Base-by-base conservation (phyloP, 2,113 vertebrate genomes). In the Oncorhynchus mykiss region DNA sequence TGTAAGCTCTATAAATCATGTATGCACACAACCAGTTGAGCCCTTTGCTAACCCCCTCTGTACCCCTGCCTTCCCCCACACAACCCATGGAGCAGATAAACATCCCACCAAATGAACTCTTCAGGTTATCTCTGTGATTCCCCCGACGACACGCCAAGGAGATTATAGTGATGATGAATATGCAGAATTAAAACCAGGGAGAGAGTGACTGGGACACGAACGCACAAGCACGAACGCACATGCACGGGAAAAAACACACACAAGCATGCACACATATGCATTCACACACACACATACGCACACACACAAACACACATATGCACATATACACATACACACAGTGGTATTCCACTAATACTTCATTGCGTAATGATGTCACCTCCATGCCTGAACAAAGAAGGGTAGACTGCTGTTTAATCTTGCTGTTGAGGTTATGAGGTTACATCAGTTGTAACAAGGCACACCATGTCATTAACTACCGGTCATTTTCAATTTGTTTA, bases 1-100 rank as follows among this genome's bases (percentile, higher is more conserved):
- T 79, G 24, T 89, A 92, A 90, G 84, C 83, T 74, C 68, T 79
- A 89, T 92, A 89, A 93, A 92, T 93, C 91, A 93, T 93, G 91
- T 89, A 91, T 91, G 90, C 87, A 82, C 88, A 92, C 91, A 90
- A 70, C 81, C 75, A 72, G 83, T 77, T 89, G 86, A 91, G 89
- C 87, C 84, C 74, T 54, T 48, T 27, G 73, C 74, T 88, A 74
- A 57, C 75, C 78, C 67, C 31, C 83, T 79, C 76, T 27, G 64
- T 82, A 83, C 84, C 91, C 75, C 59, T 62, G 4, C 59, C 59
- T 22, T 22, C 59, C 59, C n/a, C 59, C 18, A 62, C 81, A 67
- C 67, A 75, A 18, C 51, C 81, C 5, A 69, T 24, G 16, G 81
- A 87, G 57, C 72, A 82, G 84, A 91, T 90, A 87, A 89, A 91